phyloP scores from a whole-genome alignment of 1,140 invertebrate species.

The Episyrphus balteatus region DNA sequence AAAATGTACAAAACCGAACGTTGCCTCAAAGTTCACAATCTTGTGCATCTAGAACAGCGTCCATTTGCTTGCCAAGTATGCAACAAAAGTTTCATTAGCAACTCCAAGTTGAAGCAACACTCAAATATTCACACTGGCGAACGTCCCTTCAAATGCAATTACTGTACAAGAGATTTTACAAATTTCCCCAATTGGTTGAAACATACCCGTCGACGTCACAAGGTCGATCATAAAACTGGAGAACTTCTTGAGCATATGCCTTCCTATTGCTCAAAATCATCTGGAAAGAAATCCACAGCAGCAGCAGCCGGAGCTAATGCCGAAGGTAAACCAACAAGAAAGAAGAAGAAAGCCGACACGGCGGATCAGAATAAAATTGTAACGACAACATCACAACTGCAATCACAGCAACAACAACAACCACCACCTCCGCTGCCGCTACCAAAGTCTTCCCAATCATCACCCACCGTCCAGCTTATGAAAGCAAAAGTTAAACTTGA shows the following conservation, averaged over 20 bases:
- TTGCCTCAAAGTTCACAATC: constrained; percentile 40
- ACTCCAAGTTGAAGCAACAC: constrained; percentile 44
- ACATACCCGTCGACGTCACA: constrained; percentile 43
- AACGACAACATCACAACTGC: constrained; percentile 5
- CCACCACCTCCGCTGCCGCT: constrained; percentile 3
- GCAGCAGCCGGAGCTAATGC: constrained; percentile 19
- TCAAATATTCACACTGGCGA: constrained; percentile 44
- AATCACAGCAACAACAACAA: not conserved
- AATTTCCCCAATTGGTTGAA: constrained; percentile 47
- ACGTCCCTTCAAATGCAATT: constrained; percentile 43
- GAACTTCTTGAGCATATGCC: constrained; percentile 37
- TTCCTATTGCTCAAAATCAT: constrained; percentile 33
- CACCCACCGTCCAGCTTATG: constrained; percentile 13
- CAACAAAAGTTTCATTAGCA: constrained; percentile 42
- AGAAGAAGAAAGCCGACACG: not conserved
- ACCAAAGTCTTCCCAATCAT: not conserved
- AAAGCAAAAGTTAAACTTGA: constrained; percentile 26
- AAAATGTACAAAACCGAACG: constrained; percentile 43
- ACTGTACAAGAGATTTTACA: constrained; percentile 44
- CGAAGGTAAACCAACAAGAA: not conserved
- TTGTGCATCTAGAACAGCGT: constrained; percentile 38
- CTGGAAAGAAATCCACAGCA: constrained; percentile 23
- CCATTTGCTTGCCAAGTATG: constrained; percentile 40
- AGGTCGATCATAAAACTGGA: constrained; percentile 43
- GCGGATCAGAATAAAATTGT: constrained; percentile 1